Evolutionary conservation across 2,113 vertebrate genomes (phyloP).

Genomic region (Leptobrachium ailaonicum): DNA sequence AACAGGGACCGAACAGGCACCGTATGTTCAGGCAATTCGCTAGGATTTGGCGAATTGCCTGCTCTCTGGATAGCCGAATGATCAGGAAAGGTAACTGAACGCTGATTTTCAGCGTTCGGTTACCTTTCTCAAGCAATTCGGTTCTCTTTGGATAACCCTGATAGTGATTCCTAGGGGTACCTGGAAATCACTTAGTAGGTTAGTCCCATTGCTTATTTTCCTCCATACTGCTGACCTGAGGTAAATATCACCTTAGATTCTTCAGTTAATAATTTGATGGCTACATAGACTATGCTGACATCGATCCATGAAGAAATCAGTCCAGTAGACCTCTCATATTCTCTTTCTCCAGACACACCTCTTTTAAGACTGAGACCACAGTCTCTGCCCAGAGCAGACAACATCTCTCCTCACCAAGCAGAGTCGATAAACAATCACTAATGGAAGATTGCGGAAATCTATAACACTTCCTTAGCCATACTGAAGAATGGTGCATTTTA

Average conservation of each 20-base stretch:
- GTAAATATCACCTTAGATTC: neutral
- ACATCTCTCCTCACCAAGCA: constrained; percentile 1
- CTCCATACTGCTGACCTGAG: neutral
- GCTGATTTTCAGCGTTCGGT: too few relatives aligned
- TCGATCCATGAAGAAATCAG: constrained; percentile 11
- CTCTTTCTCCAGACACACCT: constrained; percentile 17
- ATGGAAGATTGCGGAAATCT: neutral
- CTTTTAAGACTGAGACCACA: neutral
- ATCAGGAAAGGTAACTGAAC: too few relatives aligned
- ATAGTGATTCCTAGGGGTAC: too few relatives aligned
- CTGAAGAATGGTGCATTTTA: neutral
- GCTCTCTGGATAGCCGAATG: too few relatives aligned
- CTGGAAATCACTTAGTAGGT: too few relatives aligned
- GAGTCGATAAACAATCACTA: constrained; percentile 2
- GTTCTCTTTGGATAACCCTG: too few relatives aligned
- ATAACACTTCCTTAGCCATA: constrained; percentile 6
- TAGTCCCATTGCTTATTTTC: too few relatives aligned
- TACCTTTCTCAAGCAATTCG: too few relatives aligned
- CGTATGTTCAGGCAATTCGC: too few relatives aligned
- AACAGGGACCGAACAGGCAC: too few relatives aligned
- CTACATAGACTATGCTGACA: constrained; percentile 1
- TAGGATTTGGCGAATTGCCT: too few relatives aligned
- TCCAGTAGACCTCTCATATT: constrained; percentile 25
- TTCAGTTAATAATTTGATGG: neutral
- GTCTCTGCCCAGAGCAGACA: constrained; percentile 31